Conservation (phyloP, 2,113 vertebrate genomes). For the Phaethornis superciliosus region DNA sequence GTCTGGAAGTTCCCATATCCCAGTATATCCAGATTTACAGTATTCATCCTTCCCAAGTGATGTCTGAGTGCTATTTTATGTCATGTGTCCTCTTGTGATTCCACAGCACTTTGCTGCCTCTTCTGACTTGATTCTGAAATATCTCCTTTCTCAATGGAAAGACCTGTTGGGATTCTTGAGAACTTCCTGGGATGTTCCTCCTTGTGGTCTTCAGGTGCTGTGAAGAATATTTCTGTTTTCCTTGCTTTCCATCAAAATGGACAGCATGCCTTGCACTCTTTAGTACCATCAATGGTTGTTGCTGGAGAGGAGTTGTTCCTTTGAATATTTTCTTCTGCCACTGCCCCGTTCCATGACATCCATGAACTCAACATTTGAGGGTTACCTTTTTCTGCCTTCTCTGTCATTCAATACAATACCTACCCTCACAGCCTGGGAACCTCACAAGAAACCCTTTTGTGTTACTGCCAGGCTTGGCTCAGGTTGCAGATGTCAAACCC, state of each 20-base stretch:
- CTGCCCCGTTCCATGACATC: accelerated
- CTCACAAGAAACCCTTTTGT: slow-evolving; percentile 35
- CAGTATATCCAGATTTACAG: not conserved
- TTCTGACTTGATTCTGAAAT: not conserved
- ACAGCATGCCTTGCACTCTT: not conserved
- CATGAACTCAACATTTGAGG: not conserved
- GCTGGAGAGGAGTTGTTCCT: not conserved
- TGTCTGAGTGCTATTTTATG: not conserved
- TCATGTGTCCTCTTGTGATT: not conserved
- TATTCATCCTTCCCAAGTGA: not conserved
- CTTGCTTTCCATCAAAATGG: not conserved
- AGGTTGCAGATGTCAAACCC: slow-evolving; percentile 30
- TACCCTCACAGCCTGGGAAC: not conserved
- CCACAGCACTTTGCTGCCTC: not conserved
- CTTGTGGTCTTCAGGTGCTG: not conserved
- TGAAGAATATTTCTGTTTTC: not conserved
- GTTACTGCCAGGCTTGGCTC: not conserved
- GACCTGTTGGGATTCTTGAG: not conserved
- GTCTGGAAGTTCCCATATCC: not conserved
- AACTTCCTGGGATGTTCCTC: not conserved
- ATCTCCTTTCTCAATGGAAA: not conserved
- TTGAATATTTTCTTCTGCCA: not conserved
- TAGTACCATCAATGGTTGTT: not conserved
- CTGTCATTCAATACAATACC: not conserved
- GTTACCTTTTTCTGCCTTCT: not conserved